A percentile compares a stretch with the other conserved stretches of the same genome.
Conservation (phyloP, 1,140 invertebrate genomes). For the Diorhabda sublineata region DNA sequence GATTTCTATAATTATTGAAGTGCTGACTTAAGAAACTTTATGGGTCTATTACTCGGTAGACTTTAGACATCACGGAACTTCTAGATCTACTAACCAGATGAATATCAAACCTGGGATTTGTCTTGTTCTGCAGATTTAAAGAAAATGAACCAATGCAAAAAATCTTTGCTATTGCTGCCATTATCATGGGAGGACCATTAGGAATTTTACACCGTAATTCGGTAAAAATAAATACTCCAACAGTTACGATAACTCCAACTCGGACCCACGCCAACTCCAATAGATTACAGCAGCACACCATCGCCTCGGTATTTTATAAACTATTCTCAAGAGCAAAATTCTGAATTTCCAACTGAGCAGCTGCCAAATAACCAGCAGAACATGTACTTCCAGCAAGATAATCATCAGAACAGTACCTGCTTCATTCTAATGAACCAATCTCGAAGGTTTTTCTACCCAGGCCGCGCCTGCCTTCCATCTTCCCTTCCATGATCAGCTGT, state of each 20-base stretch:
- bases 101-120: background rate
- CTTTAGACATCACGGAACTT: no score
- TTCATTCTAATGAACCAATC: no score
- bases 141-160: background rate
- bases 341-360: background rate
- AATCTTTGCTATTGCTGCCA: background rate
- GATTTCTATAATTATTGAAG: no score
- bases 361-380: no score
- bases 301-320: background rate
- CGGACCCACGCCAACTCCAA: background rate
- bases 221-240: background rate
- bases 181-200: background rate
- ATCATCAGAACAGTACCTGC: no score
- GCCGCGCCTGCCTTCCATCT: no score
- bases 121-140: background rate
- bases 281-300: background rate
- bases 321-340: background rate
- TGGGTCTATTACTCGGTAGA: no score
- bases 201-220: background rate
- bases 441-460: no score
- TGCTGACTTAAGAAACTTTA: no score
- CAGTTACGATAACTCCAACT: background rate
- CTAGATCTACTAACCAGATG: background rate
- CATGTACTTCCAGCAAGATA: no score
- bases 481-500: no score